Percentiles rank a stretch among this genome's conserved stretches.
These are phyloP conservation scores for Mesorhabditis belari DNA, from an alignment of 2,888 invertebrate genomes.

Conservation along the genomic window DNA sequence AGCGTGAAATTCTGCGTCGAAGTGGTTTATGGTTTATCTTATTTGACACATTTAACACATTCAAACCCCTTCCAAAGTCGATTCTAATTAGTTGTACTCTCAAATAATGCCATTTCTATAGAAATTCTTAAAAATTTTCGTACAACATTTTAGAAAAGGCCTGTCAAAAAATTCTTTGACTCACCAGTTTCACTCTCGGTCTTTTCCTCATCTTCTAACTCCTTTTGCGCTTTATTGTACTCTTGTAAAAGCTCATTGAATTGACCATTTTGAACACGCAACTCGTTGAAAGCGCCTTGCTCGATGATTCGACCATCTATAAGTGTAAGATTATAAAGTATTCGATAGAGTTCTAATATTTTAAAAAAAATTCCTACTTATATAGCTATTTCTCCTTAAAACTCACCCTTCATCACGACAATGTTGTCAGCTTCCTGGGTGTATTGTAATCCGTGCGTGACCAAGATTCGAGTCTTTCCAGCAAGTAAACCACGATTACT, in stretches of 20 bases:
- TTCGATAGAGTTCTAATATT: background rate
- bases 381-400: background rate
- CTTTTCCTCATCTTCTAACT: background rate
- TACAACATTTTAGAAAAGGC: no score
- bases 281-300: background rate
- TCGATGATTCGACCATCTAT: background rate
- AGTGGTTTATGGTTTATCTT: no score
- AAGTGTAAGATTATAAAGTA: background rate
- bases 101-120: no score
- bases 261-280: background rate
- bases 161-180: no score
- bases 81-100: no score
- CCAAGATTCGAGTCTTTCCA: constrained; percentile 73
- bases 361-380: background rate
- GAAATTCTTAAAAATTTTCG: no score
- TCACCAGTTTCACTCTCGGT: background rate
- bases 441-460: constrained; percentile 88
- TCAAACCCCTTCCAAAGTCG: no score
- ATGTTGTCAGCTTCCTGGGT: constrained; percentile 82
- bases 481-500: background rate
- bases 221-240: background rate
- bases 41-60: no score
- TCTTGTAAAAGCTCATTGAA: background rate
- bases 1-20: no score
- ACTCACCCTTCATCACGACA: constrained; percentile 66